A percentile compares a stretch with the other conserved stretches of the same genome.
Evolutionary conservation across 2,113 vertebrate genomes (phyloP).

Genomic region (Vicugna pacos): DNA sequence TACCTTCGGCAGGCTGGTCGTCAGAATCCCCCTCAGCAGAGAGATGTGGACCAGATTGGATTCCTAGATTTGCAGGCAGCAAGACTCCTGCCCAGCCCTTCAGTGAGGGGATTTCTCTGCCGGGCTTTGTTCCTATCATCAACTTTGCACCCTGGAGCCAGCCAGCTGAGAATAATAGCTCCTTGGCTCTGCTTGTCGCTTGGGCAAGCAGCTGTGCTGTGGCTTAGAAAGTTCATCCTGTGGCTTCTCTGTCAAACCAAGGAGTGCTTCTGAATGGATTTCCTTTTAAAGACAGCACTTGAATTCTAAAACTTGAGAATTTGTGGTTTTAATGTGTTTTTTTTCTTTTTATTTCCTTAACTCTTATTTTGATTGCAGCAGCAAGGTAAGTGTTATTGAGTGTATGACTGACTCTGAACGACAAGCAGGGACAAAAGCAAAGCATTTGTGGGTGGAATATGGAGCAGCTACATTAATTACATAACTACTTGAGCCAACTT

Average conservation of each 20-base stretch:
- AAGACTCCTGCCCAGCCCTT: slow-evolving; percentile 73
- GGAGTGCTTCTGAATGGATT: slow-evolving; percentile 79
- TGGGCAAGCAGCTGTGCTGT: slow-evolving; percentile 74
- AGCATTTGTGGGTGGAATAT: slow-evolving; percentile 78
- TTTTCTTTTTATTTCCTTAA: slow-evolving; percentile 74
- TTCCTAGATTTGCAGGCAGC: slow-evolving; percentile 80
- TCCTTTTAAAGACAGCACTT: slow-evolving; percentile 82
- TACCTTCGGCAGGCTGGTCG: slow-evolving; percentile 72
- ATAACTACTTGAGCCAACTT: slow-evolving; percentile 80
- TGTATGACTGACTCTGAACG: slow-evolving; percentile 63
- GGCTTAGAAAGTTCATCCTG: slow-evolving; percentile 85
- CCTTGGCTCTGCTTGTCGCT: slow-evolving; percentile 75
- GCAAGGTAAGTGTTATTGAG: slow-evolving; percentile 87
- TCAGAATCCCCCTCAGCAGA: slow-evolving; percentile 74
- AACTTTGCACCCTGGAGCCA: slow-evolving; percentile 76
- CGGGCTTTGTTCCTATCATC: slow-evolving; percentile 76
- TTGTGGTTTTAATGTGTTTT: slow-evolving; percentile 65
- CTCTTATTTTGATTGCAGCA: slow-evolving; percentile 82
- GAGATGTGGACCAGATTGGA: slow-evolving; percentile 78
- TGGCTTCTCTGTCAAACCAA: slow-evolving; percentile 80
- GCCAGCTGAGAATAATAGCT: slow-evolving; percentile 81
- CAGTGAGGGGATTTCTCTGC: slow-evolving; percentile 81
- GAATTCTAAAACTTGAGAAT: slow-evolving; percentile 83
- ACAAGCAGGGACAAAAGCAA: slow-evolving; percentile 76
- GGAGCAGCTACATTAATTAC: slow-evolving; percentile 79